phyloP scores from a whole-genome alignment of 2,113 vertebrate genomes.

The Tichodroma muraria region DNA sequence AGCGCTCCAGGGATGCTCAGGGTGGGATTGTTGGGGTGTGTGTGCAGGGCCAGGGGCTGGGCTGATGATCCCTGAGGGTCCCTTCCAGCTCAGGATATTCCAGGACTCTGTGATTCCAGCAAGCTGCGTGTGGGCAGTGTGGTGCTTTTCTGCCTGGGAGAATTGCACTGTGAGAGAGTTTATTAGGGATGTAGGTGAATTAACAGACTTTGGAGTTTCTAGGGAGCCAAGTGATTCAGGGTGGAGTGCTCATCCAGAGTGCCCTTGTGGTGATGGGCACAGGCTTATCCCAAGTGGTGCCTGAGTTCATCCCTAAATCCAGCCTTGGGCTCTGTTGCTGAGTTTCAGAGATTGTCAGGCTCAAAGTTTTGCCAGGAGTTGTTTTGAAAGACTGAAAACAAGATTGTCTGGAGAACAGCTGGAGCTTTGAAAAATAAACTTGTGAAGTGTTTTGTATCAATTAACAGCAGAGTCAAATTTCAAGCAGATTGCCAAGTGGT shows the following conservation, averaged over 20 bases:
- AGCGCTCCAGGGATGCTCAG: neutral
- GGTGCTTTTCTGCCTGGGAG: neutral
- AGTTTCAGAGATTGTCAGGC: neutral
- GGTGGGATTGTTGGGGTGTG: neutral
- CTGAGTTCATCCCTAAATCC: neutral
- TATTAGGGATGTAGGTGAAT: neutral
- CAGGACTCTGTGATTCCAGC: neutral
- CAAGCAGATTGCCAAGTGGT: neutral
- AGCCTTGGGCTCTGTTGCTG: neutral
- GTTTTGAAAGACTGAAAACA: neutral
- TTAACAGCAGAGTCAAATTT: neutral
- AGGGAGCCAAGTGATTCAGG: neutral
- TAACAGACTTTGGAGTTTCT: neutral
- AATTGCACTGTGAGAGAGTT: neutral
- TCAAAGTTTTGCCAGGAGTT: neutral
- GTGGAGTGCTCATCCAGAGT: neutral
- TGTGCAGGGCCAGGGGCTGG: neutral
- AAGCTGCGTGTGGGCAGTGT: rapidly evolving
- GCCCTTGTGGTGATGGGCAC: neutral
- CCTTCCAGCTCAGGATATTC: rapidly evolving
- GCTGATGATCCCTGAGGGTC: rapidly evolving
- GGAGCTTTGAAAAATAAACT: neutral
- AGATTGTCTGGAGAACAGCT: neutral
- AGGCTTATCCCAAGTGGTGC: neutral
- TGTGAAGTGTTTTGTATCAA: neutral